phyloP scores from a whole-genome alignment of 1,140 invertebrate species.

The Cydia amplana region DNA sequence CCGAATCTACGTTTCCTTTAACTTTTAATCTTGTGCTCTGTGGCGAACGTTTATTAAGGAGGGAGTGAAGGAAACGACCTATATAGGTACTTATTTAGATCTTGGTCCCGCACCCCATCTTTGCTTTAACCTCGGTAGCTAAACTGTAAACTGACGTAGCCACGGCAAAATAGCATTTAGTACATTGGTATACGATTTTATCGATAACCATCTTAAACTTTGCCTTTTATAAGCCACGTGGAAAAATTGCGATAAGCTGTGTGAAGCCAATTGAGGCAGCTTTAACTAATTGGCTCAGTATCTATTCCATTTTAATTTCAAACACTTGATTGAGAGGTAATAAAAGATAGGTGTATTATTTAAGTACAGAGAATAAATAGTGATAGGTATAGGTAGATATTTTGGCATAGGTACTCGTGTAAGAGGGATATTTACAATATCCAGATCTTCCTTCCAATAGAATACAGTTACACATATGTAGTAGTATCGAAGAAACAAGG shows the following conservation, averaged over 20 bases:
- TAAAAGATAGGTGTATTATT: too few species aligned
- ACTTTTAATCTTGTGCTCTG: constrained; percentile 18
- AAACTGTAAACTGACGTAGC: not conserved
- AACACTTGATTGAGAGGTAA: not conserved
- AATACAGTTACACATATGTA: too few species aligned
- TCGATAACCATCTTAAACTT: not conserved
- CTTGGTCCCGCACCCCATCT: constrained; percentile 19
- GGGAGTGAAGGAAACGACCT: constrained; percentile 32
- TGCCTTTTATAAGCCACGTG: not conserved
- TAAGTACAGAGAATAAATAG: too few species aligned
- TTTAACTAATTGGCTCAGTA: not conserved
- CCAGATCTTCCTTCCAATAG: too few species aligned
- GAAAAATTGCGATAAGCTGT: constrained; percentile 3
- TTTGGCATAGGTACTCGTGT: too few species aligned
- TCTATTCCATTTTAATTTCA: not conserved
- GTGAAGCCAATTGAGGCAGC: not conserved
- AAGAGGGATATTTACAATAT: too few species aligned
- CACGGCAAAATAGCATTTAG: not conserved
- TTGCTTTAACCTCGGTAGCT: not conserved
- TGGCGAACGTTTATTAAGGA: constrained; percentile 29
- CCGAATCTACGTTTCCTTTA: not conserved
- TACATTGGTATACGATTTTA: not conserved
- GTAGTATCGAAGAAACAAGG: too few species aligned
- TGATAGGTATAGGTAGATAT: too few species aligned
- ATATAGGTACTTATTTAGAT: constrained; percentile 31